Base-by-base conservation (phyloP, 2,888 invertebrate species). In the Strigamia crassipes region DNA sequence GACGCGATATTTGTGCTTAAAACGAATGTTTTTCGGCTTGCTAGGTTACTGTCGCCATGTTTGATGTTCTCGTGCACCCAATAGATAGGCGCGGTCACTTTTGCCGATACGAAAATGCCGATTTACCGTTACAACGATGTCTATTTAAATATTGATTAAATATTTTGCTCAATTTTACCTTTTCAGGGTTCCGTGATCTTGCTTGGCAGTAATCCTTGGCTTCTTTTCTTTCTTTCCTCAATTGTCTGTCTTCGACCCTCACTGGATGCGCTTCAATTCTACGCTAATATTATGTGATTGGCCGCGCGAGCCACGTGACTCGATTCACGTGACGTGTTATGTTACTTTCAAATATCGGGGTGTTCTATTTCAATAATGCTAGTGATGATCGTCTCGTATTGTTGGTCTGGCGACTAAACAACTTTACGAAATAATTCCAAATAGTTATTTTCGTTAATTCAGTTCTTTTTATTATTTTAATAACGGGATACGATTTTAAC, bases 261-360 rank as follows among this genome's bases (percentile, higher is more conserved):
- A 61, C 61, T 61, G 61, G 61, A 61, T 61, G 61, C 61, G 61
- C 61, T 23, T 61, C 61, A 61, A 61, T 61, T 61, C 61, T 61
- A 61, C 61, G 61, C 61, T 61, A 61, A 61, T 61, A 23, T 61
- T 61, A 61, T 61, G 21, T n/a, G 21, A 61, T 61, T 61, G 61
- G 61, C 18, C 23, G 23, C 21, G 61, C 23, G 61, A 61, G 61
- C 61, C 61, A 61, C 61, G 61, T 61, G 61, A 61, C 61, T 61
- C 3, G 18, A 5, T 61, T 61, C 61, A 61, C 61, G 61, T 61
- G 61, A 61, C 61, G 21, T 18, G 61, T 61, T 23, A 23, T 23
- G 61, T 61, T 61, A 61, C 10, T 61, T 61, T 61, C 61, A 61
- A 61, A 61, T 61, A 18, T 61, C 61, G 61, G 18, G 1, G 21